These are phyloP conservation scores for Astreopora myriophthalma DNA, from an alignment of 64 coral and sea anemone genomes.

Conservation along the genomic window DNA sequence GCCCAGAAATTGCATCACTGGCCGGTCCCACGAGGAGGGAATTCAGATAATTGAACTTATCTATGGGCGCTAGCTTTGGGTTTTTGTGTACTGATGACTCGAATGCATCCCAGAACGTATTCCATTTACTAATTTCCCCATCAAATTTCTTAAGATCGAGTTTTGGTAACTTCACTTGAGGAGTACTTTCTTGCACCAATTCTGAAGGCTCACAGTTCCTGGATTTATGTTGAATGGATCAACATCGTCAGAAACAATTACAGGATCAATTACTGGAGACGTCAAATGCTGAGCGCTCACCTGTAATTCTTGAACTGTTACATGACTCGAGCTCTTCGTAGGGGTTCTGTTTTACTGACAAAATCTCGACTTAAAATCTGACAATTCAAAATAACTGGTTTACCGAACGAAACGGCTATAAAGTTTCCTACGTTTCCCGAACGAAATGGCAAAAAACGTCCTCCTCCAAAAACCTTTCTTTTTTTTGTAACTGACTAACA, in stretches of 20 bases:
- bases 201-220: too few species aligned
- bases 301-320: background rate
- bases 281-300: background rate
- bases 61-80: slow-evolving; percentile 11
- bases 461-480: too few species aligned
- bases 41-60: slow-evolving; percentile 74
- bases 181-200: background rate
- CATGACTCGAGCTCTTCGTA: background rate
- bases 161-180: slow-evolving; percentile 60
- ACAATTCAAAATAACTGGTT: too few species aligned
- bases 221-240: too few species aligned
- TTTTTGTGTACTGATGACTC: slow-evolving; percentile 65
- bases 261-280: background rate
- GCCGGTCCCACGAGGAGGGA: slow-evolving; percentile 21
- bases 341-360: too few species aligned
- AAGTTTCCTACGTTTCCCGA: too few species aligned
- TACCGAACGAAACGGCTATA: too few species aligned
- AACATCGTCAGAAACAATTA: background rate
- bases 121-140: slow-evolving; percentile 59
- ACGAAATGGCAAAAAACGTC: too few species aligned
- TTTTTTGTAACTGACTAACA: too few species aligned
- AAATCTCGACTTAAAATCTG: too few species aligned
- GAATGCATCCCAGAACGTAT: slow-evolving; percentile 73
- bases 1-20: slow-evolving; percentile 37
- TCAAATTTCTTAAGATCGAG: slow-evolving; percentile 35